These are phyloP conservation scores for Mycetomoellerius zeteki DNA, from an alignment of 1,140 invertebrate genomes.

Conservation along the genomic window DNA sequence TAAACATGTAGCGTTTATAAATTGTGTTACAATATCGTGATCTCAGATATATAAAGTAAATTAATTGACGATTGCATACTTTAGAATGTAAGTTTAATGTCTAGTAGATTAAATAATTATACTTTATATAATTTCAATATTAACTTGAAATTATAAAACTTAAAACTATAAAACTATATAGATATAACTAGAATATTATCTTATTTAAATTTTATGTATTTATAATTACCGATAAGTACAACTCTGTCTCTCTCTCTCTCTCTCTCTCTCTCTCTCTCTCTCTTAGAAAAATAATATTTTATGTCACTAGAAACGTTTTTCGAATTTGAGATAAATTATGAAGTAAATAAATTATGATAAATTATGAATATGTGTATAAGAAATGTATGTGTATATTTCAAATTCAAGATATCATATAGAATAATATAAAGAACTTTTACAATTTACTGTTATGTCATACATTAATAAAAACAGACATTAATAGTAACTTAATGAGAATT, in stretches of 20 bases:
- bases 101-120: not conserved
- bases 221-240: conserved; percentile 1
- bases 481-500: conserved; percentile 6
- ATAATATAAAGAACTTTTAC: conserved; percentile 7
- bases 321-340: not conserved
- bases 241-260: not conserved
- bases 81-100: conserved; percentile 29
- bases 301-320: not conserved
- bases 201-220: not conserved
- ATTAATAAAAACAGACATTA: not conserved
- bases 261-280: not conserved
- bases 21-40: conserved; percentile 68
- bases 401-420: not conserved
- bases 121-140: not conserved
- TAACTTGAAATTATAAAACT: not conserved
- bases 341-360: not conserved
- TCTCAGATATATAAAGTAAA: conserved; percentile 69
- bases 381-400: not conserved
- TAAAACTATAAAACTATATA: not conserved
- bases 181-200: not conserved
- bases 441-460: conserved; percentile 40
- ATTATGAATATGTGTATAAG: not conserved
- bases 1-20: conserved; percentile 40
- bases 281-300: conserved; percentile 6
- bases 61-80: conserved; percentile 53